phyloP scores from a whole-genome alignment of 1,140 invertebrate species.

The Anastatus disparis region DNA sequence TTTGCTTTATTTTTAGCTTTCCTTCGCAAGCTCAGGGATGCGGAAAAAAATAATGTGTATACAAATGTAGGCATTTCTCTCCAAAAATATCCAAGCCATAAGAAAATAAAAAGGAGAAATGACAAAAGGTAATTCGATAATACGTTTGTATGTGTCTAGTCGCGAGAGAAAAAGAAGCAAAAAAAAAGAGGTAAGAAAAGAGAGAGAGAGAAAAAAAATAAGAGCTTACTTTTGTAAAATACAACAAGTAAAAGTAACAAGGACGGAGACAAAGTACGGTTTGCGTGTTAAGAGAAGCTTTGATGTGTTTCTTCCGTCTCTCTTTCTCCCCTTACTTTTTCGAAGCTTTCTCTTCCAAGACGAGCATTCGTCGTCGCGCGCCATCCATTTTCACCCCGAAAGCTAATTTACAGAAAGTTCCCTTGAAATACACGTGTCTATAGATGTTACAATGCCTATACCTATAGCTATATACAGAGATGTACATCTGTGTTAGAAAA shows the following conservation, averaged over 20 bases:
- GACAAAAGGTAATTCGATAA: background rate
- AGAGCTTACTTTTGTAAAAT: background rate
- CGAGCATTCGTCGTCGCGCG: background rate
- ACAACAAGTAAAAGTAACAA: too few relatives aligned
- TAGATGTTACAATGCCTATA: too few relatives aligned
- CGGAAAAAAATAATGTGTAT: background rate
- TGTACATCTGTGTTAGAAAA: too few relatives aligned
- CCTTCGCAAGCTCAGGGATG: too few relatives aligned
- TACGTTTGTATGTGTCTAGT: too few relatives aligned
- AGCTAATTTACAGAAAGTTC: slow-evolving; percentile 59
- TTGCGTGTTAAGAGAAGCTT: slow-evolving; percentile 4
- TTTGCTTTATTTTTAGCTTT: too few relatives aligned
- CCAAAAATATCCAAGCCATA: background rate
- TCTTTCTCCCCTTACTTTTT: too few relatives aligned
- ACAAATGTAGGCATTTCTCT: too few relatives aligned
- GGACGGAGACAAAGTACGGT: slow-evolving; percentile 8
- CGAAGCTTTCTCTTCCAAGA: too few relatives aligned
- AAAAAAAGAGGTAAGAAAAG: background rate
- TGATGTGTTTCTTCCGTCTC: slow-evolving; percentile 22
- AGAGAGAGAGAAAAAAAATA: background rate
- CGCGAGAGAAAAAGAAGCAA: background rate
- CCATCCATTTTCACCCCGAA: slow-evolving; percentile 51
- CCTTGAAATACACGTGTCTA: slow-evolving; percentile 52
- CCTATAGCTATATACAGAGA: too few relatives aligned
- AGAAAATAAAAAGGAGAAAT: background rate